Evolutionary conservation across 2,888 invertebrate species (phyloP).

Genomic region (Chrysolina haemoptera): DNA sequence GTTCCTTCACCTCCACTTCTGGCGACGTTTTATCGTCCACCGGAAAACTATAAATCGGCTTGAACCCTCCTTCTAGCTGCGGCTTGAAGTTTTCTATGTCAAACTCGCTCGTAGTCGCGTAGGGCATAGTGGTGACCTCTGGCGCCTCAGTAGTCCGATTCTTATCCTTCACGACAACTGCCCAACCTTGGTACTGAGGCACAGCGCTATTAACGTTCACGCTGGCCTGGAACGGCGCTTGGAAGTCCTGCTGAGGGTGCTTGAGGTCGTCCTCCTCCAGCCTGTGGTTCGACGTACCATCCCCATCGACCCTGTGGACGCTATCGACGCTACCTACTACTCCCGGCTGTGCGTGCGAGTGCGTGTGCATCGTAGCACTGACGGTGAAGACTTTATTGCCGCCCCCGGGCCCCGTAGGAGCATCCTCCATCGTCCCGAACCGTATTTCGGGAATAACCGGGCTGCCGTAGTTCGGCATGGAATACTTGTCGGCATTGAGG

Average conservation of each 20-base stretch:
- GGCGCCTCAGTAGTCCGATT: constrained; percentile 56
- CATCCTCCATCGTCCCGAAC: neutral
- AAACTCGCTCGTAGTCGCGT: constrained; percentile 71
- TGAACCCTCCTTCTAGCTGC: constrained; percentile 79
- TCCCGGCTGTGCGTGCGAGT: constrained; percentile 62
- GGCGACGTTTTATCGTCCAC: constrained; percentile 54
- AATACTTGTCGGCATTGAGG: constrained; percentile 65
- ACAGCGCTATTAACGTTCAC: constrained; percentile 72
- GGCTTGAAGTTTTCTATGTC: constrained; percentile 80
- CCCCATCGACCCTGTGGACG: constrained; percentile 31
- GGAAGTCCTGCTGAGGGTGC: constrained; percentile 72
- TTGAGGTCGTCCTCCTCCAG: constrained; percentile 48
- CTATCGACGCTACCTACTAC: constrained; percentile 30
- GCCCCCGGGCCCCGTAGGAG: constrained; percentile 56
- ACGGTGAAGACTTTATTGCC: constrained; percentile 65
- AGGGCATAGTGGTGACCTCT: constrained; percentile 63
- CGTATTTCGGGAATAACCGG: constrained; percentile 71
- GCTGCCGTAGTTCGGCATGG: constrained; percentile 70
- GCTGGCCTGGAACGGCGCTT: constrained; percentile 81
- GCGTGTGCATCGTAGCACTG: constrained; percentile 69
- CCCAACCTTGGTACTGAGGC: constrained; percentile 76
- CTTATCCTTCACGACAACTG: constrained; percentile 70
- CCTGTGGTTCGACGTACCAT: constrained; percentile 44
- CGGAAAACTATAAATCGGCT: constrained; percentile 75
- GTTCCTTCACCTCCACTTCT: constrained; percentile 51